Base-by-base conservation (phyloP, 2,888 invertebrate species). In the Xylocampa areola region DNA sequence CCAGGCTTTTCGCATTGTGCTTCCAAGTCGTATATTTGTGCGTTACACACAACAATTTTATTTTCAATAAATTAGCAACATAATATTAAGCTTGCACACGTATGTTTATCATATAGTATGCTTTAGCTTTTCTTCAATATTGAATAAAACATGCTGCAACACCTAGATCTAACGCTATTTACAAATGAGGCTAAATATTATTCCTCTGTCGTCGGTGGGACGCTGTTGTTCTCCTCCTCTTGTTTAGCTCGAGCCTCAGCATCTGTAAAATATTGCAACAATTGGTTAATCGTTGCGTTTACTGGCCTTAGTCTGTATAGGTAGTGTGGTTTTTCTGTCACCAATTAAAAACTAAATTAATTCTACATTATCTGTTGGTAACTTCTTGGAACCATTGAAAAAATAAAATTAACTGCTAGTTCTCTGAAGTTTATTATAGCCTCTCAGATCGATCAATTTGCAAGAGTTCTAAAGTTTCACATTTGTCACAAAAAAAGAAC, bases 201-300 rank as follows among this genome's bases (percentile, higher is more conserved):
- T 94, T 94, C 94, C 80, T 94, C 94, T 73, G 92, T 79, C 41
- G 86, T 76, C 27, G 87, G 81, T 30, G 88, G 84, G 7, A 82
- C 77, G 27, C 76, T 82, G 76, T 80, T 86, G 77, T 75, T 86
- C 78, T 91, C 93, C 71, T 90, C 91, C 52, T 94, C 93, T 52
- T 86, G 91, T 75, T 86, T 94, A 76, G 94, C 94, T 55, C 95
- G 88, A 30, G 94, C 91, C 81, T 95, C 95, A 6, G 95, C 95
- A 71, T 95, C 95, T 95, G 86, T 6, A 81, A 84, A 61, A 41
- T 10, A 27, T 35, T 40, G 17, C 32, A 23, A 6, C 4, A 16
- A 8, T 16, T 33, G 7, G 10, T 16, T 14, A 10, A 3, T 33
- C 16, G 16, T 16, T 3, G 7, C n/a, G 29, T n/a, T 11, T 4